These are phyloP conservation scores for Labeo calbasu DNA, from an alignment of 2,797 vertebrate species.

Conservation along the genomic window DNA sequence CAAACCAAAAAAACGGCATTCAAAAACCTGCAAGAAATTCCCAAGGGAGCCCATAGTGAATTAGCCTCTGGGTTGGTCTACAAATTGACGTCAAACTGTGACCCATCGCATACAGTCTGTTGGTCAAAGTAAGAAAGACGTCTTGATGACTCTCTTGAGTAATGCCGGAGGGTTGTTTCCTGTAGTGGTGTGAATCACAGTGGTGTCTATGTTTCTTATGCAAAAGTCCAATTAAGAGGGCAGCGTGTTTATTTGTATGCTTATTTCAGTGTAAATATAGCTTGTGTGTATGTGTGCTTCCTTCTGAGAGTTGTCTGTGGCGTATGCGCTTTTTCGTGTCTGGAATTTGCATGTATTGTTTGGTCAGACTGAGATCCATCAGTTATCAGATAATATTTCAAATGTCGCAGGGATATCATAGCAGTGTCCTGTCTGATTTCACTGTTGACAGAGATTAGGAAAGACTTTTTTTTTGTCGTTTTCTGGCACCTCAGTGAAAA, in stretches of 20 bases:
- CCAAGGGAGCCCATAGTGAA: neutral
- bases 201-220: slow-evolving; percentile 18
- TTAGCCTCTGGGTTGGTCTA: neutral
- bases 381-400: slow-evolving; percentile 25
- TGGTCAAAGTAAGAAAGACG: neutral
- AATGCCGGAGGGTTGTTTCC: neutral
- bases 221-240: slow-evolving; percentile 15
- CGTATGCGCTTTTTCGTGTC: neutral
- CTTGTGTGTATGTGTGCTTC: neutral
- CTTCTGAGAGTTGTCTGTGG: neutral
- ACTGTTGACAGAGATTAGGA: neutral
- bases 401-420: slow-evolving; percentile 16
- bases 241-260: neutral
- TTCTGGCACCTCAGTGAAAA: neutral
- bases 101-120: neutral
- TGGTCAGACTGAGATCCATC: neutral
- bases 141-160: neutral
- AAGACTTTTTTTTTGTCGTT: neutral
- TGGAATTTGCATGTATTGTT: neutral
- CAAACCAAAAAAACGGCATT: neutral
- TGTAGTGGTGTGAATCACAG: slow-evolving; percentile 3
- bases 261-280: neutral
- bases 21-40: neutral
- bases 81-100: neutral
- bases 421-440: slow-evolving; percentile 1